Percentiles rank a stretch among this genome's conserved stretches.
Conservation (phyloP, 2,113 vertebrate species). For the Chaetura pelagica region DNA sequence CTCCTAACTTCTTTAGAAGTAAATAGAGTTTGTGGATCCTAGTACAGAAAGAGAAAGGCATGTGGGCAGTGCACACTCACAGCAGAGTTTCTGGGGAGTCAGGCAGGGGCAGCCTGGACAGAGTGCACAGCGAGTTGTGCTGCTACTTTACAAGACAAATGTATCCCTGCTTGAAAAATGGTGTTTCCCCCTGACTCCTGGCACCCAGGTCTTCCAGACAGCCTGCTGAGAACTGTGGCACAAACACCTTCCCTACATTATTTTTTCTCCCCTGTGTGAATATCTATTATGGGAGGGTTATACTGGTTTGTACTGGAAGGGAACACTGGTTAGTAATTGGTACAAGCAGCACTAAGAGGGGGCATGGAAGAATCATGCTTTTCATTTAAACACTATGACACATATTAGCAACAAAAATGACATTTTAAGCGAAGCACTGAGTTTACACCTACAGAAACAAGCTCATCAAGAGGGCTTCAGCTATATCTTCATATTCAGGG, state of each 20-base stretch:
- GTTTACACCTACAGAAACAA: background rate
- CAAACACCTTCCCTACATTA: background rate
- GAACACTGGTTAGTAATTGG: no score
- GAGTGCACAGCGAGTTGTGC: no score
- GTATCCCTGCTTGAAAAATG: background rate
- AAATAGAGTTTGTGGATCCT: background rate
- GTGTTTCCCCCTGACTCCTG: background rate
- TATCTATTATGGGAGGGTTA: background rate
- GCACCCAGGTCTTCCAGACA: background rate
- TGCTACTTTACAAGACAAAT: background rate
- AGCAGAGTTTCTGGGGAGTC: background rate
- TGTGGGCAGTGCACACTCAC: rapidly evolving
- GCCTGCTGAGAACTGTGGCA: background rate
- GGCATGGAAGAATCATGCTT: background rate
- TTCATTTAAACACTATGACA: background rate
- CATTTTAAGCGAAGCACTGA: background rate
- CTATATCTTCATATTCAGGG: background rate
- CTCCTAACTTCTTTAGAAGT: background rate
- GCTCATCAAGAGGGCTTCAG: background rate
- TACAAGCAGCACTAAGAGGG: background rate
- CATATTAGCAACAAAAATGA: background rate
- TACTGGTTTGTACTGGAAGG: background rate
- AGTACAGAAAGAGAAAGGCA: background rate
- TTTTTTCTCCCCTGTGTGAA: background rate
- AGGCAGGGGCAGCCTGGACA: background rate